These are phyloP conservation scores for Fulmarus glacialis DNA, from an alignment of 2,113 vertebrate genomes.

Conservation along the genomic window DNA sequence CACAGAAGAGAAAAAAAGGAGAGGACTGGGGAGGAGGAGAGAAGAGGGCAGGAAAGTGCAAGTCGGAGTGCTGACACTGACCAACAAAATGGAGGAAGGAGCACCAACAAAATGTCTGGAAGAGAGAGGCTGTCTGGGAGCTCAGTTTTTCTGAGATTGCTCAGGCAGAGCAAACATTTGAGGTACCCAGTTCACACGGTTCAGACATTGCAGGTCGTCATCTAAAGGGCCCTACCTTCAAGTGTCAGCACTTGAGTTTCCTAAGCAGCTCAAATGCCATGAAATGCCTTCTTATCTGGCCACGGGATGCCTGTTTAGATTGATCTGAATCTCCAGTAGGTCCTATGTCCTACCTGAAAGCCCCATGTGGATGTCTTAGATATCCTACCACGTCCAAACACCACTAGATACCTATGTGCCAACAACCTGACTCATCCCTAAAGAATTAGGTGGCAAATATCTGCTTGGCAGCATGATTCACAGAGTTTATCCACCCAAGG, in stretches of 20 bases:
- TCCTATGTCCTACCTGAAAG: background rate
- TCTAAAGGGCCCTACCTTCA: background rate
- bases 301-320: background rate
- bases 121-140: background rate
- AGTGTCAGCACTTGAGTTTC: background rate
- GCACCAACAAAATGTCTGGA: background rate
- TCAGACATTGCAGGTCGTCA: background rate
- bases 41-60: background rate
- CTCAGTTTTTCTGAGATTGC: background rate
- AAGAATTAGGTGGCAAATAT: background rate
- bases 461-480: background rate
- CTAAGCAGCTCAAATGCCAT: background rate
- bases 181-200: background rate
- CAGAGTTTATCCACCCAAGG: background rate
- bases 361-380: background rate
- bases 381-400: background rate
- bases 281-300: background rate
- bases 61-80: background rate
- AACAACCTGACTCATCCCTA: background rate
- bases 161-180: background rate
- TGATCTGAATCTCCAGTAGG: background rate
- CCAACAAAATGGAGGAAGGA: no score
- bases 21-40: background rate
- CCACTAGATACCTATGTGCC: background rate
- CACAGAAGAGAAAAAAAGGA: background rate